Evolutionary conservation across 2,888 invertebrate genomes (phyloP).

Genomic region (Watsonalla binaria): DNA sequence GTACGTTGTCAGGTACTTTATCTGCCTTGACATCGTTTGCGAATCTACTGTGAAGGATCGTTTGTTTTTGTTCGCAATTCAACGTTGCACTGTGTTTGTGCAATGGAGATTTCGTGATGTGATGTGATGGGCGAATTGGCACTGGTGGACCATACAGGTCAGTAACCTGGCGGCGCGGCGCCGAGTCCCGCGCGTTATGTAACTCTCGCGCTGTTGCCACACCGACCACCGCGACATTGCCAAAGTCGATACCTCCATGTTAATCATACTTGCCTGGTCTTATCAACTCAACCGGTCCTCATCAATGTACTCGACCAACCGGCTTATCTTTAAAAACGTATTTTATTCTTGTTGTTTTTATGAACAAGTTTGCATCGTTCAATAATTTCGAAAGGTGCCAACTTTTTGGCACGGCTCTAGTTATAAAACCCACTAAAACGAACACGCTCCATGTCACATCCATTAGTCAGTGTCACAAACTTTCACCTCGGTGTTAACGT

Average conservation of each 20-base stretch:
- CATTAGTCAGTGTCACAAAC: slow-evolving; percentile 64
- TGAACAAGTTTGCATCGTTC: slow-evolving; percentile 18
- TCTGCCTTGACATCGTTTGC: slow-evolving; percentile 44
- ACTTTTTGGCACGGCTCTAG: slow-evolving; percentile 2
- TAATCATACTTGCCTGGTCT: slow-evolving; percentile 48
- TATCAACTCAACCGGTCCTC: slow-evolving; percentile 12
- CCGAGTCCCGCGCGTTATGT: slow-evolving; percentile 51
- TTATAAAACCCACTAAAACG: slow-evolving; percentile 31
- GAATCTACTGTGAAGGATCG: slow-evolving; percentile 29
- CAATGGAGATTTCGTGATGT: slow-evolving; percentile 68
- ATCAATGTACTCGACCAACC: slow-evolving; percentile 11
- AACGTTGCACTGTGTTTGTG: slow-evolving; percentile 50
- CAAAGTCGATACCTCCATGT: slow-evolving; percentile 55
- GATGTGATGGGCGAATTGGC: slow-evolving; percentile 74
- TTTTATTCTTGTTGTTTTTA: slow-evolving; percentile 12
- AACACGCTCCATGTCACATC: slow-evolving; percentile 40
- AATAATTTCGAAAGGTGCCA: slow-evolving; percentile 1
- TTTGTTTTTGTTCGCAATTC: slow-evolving; percentile 37
- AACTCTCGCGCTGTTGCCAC: slow-evolving; percentile 63
- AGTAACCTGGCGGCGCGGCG: slow-evolving; percentile 48
- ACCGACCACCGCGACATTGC: slow-evolving; percentile 57
- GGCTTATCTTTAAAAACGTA: slow-evolving; percentile 10
- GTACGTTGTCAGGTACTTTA: slow-evolving; percentile 12
- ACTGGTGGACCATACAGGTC: slow-evolving; percentile 70
- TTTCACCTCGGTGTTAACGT: slow-evolving; percentile 50